Percentiles rank a stretch among this genome's conserved stretches.
Conservation (phyloP, 2,888 invertebrate species). For the Spisula subtruncata region DNA sequence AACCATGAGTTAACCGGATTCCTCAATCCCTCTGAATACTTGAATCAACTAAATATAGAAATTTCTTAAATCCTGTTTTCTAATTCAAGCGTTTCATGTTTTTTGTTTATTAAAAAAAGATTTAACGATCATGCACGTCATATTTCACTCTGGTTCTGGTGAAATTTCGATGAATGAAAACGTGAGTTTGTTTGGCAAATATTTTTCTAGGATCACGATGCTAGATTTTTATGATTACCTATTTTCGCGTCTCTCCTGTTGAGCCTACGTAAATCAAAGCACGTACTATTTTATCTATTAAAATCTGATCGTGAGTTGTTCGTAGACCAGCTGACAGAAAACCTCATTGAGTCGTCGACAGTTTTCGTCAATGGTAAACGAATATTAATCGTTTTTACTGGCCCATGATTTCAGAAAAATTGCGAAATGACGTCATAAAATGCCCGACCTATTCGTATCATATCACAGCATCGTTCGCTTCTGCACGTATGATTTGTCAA, state of each 20-base stretch:
- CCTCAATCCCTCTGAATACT: too few relatives aligned
- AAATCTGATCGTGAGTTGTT: background rate
- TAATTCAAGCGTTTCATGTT: background rate
- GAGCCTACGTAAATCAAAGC: background rate
- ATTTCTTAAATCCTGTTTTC: background rate
- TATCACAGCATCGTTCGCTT: background rate
- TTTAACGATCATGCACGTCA: background rate
- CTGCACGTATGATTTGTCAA: background rate
- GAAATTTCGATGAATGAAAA: background rate
- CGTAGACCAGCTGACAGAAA: background rate
- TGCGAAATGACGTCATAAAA: background rate
- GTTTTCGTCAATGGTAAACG: background rate
- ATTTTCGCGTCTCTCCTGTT: background rate
- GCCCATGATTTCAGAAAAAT: background rate
- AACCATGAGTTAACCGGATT: too few relatives aligned
- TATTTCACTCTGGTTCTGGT: background rate
- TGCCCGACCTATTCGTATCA: background rate
- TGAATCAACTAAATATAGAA: too few relatives aligned
- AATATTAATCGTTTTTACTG: slow-evolving; percentile 8
- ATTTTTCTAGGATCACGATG: background rate
- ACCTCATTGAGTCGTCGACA: background rate
- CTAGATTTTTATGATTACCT: background rate
- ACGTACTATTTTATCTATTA: background rate
- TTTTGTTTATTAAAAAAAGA: background rate
- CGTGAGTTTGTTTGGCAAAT: background rate